phyloP scores from a whole-genome alignment of 2,888 invertebrate species.

The Liodrosophila aerea region DNA sequence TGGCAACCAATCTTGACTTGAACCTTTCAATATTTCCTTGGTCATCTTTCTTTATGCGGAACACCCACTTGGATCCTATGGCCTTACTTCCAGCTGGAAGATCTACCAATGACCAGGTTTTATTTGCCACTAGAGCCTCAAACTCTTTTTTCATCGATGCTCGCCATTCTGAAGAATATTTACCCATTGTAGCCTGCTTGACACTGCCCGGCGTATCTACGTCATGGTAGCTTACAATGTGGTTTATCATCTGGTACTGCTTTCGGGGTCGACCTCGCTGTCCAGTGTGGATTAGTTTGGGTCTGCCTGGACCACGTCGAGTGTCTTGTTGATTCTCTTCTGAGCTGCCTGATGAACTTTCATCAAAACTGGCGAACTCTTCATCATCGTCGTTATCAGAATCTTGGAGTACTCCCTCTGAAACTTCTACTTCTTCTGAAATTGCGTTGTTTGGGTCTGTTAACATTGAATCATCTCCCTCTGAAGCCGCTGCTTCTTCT shows the following conservation, averaged over 20 bases:
- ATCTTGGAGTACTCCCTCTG: no score
- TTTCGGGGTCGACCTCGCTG: conserved; percentile 2
- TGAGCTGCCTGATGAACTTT: not conserved
- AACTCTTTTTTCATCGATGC: not conserved
- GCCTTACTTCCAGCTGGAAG: not conserved
- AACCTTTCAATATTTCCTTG: not conserved
- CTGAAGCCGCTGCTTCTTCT: no score
- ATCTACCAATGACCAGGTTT: not conserved
- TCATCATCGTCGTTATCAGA: not conserved
- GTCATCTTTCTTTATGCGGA: not conserved
- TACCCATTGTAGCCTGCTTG: not conserved
- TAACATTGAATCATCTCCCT: no score
- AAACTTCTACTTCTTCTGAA: no score
- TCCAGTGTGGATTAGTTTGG: conserved; percentile 1
- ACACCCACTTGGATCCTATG: conserved; percentile 7
- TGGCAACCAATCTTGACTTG: conserved; percentile 2
- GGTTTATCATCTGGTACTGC: not conserved
- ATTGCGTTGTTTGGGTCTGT: no score
- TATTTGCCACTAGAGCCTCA: not conserved
- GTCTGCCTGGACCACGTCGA: conserved; percentile 3
- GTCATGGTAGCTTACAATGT: not conserved
- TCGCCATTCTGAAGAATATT: conserved; percentile 12
- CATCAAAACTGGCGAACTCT: not conserved
- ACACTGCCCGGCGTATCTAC: not conserved
- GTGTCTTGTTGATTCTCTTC: not conserved